Evolutionary conservation across 2,888 invertebrate species (phyloP).

Genomic region (Hyalella azteca): DNA sequence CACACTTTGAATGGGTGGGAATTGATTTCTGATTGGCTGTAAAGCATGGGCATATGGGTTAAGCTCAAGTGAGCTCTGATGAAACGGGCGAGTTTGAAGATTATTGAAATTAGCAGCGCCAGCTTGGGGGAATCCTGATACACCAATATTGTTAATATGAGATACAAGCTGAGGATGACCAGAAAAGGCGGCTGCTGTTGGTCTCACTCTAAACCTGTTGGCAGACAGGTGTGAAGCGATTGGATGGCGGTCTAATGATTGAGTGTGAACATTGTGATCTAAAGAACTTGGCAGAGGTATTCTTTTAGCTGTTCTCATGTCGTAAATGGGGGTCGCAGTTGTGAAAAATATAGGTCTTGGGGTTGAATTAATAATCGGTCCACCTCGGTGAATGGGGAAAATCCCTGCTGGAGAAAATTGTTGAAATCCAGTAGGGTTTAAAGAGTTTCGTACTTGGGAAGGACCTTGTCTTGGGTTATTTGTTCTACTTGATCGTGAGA

Average conservation of each 20-base stretch:
- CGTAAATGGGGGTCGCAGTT: neutral
- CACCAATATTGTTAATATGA: neutral
- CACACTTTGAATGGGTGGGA: neutral
- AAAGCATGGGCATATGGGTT: neutral
- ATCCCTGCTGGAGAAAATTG: neutral
- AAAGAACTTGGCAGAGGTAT: neutral
- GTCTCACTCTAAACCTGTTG: neutral
- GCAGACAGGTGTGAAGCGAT: neutral
- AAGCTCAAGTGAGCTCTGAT: neutral
- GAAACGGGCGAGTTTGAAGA: neutral
- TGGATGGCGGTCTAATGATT: neutral
- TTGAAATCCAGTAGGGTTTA: slow-evolving; percentile 13
- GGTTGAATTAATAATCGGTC: neutral
- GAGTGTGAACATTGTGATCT: neutral
- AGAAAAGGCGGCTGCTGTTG: neutral
- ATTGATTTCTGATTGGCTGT: neutral
- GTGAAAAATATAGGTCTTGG: neutral
- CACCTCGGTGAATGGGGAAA: neutral
- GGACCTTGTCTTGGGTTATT: neutral
- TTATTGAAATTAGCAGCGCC: neutral
- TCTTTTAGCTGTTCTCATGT: neutral
- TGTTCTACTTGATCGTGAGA: neutral
- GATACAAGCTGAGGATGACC: neutral
- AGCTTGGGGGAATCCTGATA: neutral
- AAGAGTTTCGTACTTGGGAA: neutral